phyloP scores from a whole-genome alignment of 2,888 invertebrate species.

The Dendrolimus houi region DNA sequence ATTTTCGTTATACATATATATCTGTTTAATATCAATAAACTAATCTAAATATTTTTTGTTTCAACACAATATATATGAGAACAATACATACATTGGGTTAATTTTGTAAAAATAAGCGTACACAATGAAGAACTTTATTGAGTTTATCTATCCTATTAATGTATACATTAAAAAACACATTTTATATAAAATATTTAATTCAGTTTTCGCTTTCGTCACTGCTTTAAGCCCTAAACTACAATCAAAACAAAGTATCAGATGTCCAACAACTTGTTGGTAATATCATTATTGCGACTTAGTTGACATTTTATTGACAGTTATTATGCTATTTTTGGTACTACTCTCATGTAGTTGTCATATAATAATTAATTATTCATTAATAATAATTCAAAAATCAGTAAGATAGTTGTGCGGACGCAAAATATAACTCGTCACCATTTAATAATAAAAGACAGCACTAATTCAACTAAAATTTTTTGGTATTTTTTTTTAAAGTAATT shows the following conservation, averaged over 20 bases:
- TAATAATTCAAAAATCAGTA: too few species aligned
- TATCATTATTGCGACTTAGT: conserved; percentile 43
- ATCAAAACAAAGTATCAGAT: conserved; percentile 40
- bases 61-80: not conserved
- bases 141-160: too few species aligned
- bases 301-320: conserved; percentile 46
- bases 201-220: conserved; percentile 8
- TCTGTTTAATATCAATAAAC: not conserved
- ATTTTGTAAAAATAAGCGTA: too few species aligned
- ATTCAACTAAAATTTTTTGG: too few species aligned
- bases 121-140: too few species aligned
- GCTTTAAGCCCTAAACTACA: conserved; percentile 16
- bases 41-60: too few species aligned
- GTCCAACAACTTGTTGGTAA: conserved; percentile 44
- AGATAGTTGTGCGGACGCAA: too few species aligned
- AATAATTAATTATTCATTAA: too few species aligned
- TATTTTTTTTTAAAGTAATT: too few species aligned
- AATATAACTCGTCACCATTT: too few species aligned
- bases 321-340: conserved; percentile 39
- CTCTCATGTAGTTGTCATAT: conserved; percentile 21
- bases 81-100: not conserved
- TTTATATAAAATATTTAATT: not conserved
- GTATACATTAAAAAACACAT: not conserved
- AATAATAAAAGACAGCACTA: too few species aligned
- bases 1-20: too few species aligned